Percentiles rank a stretch among this genome's conserved stretches.
Evolutionary conservation across 2,888 invertebrate species (phyloP).

Genomic region (Pherbina coryleti): DNA sequence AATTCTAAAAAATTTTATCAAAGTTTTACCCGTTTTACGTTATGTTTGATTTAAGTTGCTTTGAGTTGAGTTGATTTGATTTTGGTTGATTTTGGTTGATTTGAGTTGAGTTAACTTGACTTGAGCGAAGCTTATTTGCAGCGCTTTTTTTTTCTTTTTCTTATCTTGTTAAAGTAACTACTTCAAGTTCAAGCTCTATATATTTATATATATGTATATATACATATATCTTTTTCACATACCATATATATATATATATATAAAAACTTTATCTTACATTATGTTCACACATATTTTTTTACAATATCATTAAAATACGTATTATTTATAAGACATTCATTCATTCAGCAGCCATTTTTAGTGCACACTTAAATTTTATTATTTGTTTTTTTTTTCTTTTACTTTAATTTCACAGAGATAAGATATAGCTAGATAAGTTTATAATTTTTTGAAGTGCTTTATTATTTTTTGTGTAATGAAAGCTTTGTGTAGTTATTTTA

Average conservation of each 20-base stretch:
- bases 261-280: no score
- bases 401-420: slow-evolving; percentile 48
- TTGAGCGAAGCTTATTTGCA: neutral
- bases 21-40: slow-evolving; percentile 11
- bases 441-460: neutral
- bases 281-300: no score
- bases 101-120: neutral
- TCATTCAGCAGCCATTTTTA: slow-evolving; percentile 12
- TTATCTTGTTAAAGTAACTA: neutral
- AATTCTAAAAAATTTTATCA: neutral
- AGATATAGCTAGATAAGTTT: slow-evolving; percentile 37
- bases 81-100: neutral
- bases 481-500: neutral
- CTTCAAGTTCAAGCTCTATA: no score
- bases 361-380: slow-evolving; percentile 31
- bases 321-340: neutral
- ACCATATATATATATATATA: no score
- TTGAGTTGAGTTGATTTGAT: neutral
- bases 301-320: no score
- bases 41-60: slow-evolving; percentile 7
- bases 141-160: neutral
- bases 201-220: no score
- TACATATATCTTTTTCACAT: no score
- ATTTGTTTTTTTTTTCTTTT: neutral
- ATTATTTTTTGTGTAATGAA: neutral